phyloP scores from a whole-genome alignment of 2,888 invertebrate genomes.

The Lottia scabra region DNA sequence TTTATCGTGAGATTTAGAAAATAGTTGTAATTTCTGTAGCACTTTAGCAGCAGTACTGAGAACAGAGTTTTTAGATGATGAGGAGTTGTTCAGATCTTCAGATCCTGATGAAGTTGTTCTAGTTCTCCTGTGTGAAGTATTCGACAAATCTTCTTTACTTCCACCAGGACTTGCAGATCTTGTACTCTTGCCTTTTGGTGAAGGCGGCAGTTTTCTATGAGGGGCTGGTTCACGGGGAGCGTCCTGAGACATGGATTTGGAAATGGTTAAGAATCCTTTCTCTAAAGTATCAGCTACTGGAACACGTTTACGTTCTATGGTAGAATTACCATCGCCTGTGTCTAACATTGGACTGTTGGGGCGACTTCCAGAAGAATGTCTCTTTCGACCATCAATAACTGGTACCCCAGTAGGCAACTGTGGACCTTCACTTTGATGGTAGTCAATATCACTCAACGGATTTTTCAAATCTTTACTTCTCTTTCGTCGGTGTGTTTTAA shows the following conservation, averaged over 20 bases:
- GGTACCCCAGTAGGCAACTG: constrained; percentile 23
- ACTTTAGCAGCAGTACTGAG: constrained; percentile 48
- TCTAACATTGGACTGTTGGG: constrained; percentile 54
- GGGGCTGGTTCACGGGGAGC: constrained; percentile 30
- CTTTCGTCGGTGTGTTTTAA: constrained; percentile 41
- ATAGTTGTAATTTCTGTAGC: constrained; percentile 51
- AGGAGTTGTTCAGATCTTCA: constrained; percentile 1
- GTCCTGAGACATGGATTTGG: constrained; percentile 27
- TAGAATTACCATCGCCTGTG: constrained; percentile 26
- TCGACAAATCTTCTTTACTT: constrained; percentile 33
- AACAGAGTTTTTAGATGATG: constrained; percentile 18
- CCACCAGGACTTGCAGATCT: constrained; percentile 32
- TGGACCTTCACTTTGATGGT: not conserved
- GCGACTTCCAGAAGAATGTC: constrained; percentile 56
- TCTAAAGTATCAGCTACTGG: constrained; percentile 54
- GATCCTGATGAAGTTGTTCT: not conserved
- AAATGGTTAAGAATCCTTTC: constrained; percentile 36
- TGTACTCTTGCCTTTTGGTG: constrained; percentile 33
- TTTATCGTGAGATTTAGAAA: constrained; percentile 49
- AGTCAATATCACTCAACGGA: not conserved
- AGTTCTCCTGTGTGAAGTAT: not conserved
- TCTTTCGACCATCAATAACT: constrained; percentile 52
- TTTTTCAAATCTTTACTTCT: constrained; percentile 39
- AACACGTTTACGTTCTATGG: constrained; percentile 38
- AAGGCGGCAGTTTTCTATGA: constrained; percentile 36